These are phyloP conservation scores for Siderastrea radians DNA, from an alignment of 92 coral and sea anemone species.

Conservation along the genomic window DNA sequence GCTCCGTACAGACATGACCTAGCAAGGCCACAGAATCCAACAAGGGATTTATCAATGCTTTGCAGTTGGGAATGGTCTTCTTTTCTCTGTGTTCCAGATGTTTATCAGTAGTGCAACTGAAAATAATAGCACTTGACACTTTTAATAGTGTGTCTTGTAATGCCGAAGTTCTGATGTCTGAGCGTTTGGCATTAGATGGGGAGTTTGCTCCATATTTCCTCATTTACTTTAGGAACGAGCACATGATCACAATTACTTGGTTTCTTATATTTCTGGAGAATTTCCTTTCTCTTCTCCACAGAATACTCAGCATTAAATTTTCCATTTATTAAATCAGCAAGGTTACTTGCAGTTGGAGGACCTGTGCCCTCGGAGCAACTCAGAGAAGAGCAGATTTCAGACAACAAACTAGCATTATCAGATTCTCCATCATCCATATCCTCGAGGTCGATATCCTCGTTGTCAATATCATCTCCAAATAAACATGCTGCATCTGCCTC, in stretches of 20 bases:
- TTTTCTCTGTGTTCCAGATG: constrained; percentile 45
- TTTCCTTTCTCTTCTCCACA: constrained; percentile 12
- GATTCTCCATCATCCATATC: neutral
- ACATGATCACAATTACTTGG: constrained; percentile 1
- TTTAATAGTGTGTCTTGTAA: neutral
- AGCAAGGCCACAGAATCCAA: constrained; percentile 25
- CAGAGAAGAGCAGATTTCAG: neutral
- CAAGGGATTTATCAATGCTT: constrained; percentile 17
- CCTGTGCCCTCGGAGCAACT: neutral
- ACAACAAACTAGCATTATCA: neutral
- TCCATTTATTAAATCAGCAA: constrained; percentile 1
- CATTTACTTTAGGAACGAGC: neutral
- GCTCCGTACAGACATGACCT: constrained; percentile 46
- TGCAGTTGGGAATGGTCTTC: constrained; percentile 42
- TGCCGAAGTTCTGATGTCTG: neutral
- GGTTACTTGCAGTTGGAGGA: neutral
- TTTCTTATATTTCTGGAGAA: constrained; percentile 1
- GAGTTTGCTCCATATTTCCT: neutral
- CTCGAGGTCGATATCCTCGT: neutral
- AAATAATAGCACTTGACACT: neutral
- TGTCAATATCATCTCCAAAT: constrained; percentile 8
- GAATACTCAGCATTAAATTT: constrained; percentile 1
- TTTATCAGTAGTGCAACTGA: neutral
- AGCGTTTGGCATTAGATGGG: neutral
- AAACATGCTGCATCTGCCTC: constrained; percentile 15